Evolutionary conservation across 2,888 invertebrate species (phyloP), one percentile per base, ranked within the genome.

Genomic region (Drosophila macrospina): DNA sequence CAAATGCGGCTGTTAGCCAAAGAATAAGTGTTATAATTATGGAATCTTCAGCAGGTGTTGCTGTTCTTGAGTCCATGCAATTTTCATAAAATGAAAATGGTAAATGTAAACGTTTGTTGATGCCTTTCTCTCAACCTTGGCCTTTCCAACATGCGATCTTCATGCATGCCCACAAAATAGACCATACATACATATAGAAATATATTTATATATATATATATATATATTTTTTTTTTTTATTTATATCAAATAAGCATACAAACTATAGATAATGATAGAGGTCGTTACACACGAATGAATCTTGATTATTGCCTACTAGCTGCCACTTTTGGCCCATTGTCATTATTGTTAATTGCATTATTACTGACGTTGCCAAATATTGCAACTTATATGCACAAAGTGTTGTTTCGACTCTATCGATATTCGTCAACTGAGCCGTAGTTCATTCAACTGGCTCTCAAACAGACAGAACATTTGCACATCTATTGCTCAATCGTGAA

Each of bases 21-120:
- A 56, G 47, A 16, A 1, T 10, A 60, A 54, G 44, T 54, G 60
- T 45, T 34, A 42, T 64, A 64, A 69, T 69, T 44, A 69, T 56
- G 75, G 57, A 78, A 65, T 67, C 68, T 69, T 51, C 2, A 64
- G 61, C 85, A 86, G 87, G 60, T 86, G 85, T 61, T 48, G 36
- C 3, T 20, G 20, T 20, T 20, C 51, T 36, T 47, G 51, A 55
- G 54, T 54, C 67, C 60, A 24, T 56, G n/a, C 69, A 51, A 74
- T 78, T 75, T 34, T 13, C n/a, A 6, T 28, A 2, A 7, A 28
- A 28, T 28, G 28, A 2, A 28, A 7, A n/a, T n/a, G n/a, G n/a
- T 26, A 5, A 28, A 28, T 28, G 45, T 41, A 60, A 57, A 44
- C 20, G 57, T 26, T 15, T 34, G 36, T 11, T 42, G 24, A 13